Percentiles rank a stretch among this genome's conserved stretches.
Conservation (phyloP, 2,113 vertebrate species). For the Campylomormyrus numenius region DNA sequence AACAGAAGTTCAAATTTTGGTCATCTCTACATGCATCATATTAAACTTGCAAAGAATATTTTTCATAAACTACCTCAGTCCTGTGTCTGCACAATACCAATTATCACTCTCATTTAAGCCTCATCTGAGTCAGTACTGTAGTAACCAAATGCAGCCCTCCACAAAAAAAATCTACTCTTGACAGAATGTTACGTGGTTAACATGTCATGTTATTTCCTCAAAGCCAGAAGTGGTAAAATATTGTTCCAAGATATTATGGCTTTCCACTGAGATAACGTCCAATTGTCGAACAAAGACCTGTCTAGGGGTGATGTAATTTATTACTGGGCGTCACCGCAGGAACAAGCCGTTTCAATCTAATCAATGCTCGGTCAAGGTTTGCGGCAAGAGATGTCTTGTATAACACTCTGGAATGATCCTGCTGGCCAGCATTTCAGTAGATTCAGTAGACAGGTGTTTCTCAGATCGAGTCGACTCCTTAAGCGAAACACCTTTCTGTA, state of each 20-base stretch:
- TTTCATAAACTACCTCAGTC: not conserved
- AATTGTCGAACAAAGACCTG: not conserved
- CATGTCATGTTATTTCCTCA: not conserved
- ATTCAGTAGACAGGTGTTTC: too few relatives aligned
- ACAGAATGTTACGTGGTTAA: not conserved
- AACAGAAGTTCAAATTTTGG: not conserved
- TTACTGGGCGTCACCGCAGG: not conserved
- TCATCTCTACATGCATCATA: not conserved
- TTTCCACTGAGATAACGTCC: not conserved
- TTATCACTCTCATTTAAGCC: not conserved
- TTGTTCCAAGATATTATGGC: not conserved
- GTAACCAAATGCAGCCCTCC: not conserved
- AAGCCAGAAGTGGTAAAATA: not conserved
- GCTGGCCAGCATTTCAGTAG: not conserved
- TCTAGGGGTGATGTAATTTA: conserved; percentile 5
- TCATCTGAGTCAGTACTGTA: not conserved
- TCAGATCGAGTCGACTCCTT: not conserved
- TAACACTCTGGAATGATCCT: not conserved
- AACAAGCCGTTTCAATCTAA: not conserved
- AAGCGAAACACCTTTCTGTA: not conserved
- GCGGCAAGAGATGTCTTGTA: not conserved
- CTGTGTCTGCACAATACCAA: not conserved
- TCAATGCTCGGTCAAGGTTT: not conserved
- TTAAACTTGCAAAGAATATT: not conserved
- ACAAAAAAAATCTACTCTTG: not conserved